Percentiles rank a stretch among this genome's conserved stretches.
phyloP scores from a whole-genome alignment of 2,888 invertebrate species.

The Agrotis ipsilon region DNA sequence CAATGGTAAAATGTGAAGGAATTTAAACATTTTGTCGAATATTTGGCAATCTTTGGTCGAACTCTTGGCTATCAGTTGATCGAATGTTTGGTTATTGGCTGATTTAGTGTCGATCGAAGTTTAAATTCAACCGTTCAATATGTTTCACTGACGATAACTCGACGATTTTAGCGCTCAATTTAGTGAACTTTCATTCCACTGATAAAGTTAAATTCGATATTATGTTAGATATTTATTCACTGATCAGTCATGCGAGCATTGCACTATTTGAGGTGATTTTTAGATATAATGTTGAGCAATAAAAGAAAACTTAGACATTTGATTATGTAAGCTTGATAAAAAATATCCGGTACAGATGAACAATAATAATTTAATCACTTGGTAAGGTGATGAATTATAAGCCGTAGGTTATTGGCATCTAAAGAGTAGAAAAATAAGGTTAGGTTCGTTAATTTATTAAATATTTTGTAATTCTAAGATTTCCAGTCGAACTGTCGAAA shows the following conservation, averaged over 20 bases:
- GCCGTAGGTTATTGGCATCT: constrained; percentile 28
- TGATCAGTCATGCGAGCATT: constrained; percentile 35
- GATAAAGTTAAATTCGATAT: constrained; percentile 32
- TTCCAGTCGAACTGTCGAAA: neutral
- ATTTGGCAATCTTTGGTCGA: neutral
- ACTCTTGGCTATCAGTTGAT: neutral
- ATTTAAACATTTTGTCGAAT: neutral
- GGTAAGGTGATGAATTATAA: constrained; percentile 28
- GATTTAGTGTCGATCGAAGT: neutral
- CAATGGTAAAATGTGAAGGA: too few species aligned
- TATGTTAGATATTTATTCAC: constrained; percentile 29
- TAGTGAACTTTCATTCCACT: constrained; percentile 50
- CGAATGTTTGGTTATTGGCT: neutral
- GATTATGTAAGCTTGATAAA: constrained; percentile 31
- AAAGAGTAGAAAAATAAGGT: constrained; percentile 30
- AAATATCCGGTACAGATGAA: constrained; percentile 42
- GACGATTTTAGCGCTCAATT: constrained; percentile 45
- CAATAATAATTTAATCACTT: constrained; percentile 51
- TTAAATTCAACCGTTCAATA: neutral
- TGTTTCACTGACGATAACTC: constrained; percentile 14
- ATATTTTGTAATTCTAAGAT: constrained; percentile 13
- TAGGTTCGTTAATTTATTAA: constrained; percentile 38
- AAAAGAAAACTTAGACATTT: constrained; percentile 41
- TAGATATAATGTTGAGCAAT: constrained; percentile 41
- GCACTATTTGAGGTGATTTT: constrained; percentile 10